Conservation (phyloP, 2,797 vertebrate species). For the Micrastur ruficollis region DNA sequence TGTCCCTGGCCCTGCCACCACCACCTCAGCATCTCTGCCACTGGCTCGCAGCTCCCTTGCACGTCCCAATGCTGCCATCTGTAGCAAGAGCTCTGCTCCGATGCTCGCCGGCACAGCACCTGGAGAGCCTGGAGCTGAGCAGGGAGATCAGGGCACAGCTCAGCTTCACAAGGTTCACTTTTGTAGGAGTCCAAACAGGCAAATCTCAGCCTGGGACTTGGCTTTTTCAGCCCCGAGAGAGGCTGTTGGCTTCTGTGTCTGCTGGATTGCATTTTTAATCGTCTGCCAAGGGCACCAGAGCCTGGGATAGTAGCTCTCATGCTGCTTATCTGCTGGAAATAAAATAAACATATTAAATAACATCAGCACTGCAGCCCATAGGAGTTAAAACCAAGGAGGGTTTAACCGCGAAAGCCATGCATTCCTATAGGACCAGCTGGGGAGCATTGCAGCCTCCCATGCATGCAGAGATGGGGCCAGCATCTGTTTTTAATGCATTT, state of each 20-base stretch:
- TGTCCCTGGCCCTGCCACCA: not conserved
- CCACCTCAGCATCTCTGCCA: fast-evolving
- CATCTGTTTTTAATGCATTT: not conserved
- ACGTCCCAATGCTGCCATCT: slow-evolving; percentile 33
- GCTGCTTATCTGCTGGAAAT: slow-evolving; percentile 16
- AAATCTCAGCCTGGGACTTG: not conserved
- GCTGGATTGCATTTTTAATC: not conserved
- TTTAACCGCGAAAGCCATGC: not conserved
- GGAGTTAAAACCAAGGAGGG: not conserved
- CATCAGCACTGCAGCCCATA: not conserved
- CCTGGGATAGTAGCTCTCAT: slow-evolving; percentile 8
- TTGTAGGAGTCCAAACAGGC: not conserved
- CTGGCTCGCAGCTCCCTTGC: not conserved
- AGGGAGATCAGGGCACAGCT: not conserved
- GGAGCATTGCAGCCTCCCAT: not conserved
- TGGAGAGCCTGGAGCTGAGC: not conserved
- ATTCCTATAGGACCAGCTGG: not conserved
- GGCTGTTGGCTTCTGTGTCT: not conserved
- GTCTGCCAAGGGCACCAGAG: slow-evolving; percentile 18
- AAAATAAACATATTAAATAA: slow-evolving; percentile 11
- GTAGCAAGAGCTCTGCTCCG: not conserved
- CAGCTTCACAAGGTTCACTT: not conserved
- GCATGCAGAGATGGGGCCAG: not conserved
- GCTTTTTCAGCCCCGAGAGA: not conserved
- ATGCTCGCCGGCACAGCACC: fast-evolving